phyloP scores from a whole-genome alignment of 2,113 vertebrate species.

The Fukomys damarensis region DNA sequence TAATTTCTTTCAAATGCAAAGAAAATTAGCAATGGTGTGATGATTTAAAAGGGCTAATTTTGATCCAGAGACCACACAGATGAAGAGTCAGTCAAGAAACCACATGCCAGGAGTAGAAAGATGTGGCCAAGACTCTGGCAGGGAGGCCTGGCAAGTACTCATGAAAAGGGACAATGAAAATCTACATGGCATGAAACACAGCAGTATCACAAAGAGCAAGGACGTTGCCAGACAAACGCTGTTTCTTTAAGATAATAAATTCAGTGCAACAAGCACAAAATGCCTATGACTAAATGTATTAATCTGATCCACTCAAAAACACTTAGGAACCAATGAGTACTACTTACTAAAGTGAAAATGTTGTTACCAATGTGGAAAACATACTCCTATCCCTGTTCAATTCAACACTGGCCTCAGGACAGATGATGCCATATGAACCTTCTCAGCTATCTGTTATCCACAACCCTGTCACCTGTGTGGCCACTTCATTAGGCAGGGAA shows the following conservation, averaged over 20 bases:
- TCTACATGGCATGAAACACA: slow-evolving; percentile 59
- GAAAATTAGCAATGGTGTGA: slow-evolving; percentile 76
- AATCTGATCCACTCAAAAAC: background rate
- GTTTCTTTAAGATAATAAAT: background rate
- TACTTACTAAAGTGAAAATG: background rate
- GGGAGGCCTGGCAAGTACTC: slow-evolving; percentile 72
- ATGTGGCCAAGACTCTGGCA: slow-evolving; percentile 72
- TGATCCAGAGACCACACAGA: slow-evolving; percentile 77
- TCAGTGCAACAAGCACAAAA: background rate
- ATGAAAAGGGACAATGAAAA: slow-evolving; percentile 75
- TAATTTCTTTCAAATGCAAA: slow-evolving; percentile 71
- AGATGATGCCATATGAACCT: background rate
- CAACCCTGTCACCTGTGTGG: background rate
- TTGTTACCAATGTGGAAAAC: background rate
- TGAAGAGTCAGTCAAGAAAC: slow-evolving; percentile 78
- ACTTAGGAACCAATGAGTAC: background rate
- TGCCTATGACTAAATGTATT: background rate
- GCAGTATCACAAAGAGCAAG: background rate
- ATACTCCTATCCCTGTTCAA: background rate
- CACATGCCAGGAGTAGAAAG: slow-evolving; percentile 78
- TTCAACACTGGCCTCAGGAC: background rate
- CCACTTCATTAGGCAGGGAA: background rate
- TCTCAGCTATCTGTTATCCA: background rate
- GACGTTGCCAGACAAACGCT: background rate
- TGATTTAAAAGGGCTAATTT: slow-evolving; percentile 69